phyloP scores from a whole-genome alignment of 2,113 vertebrate genomes.

The Nesoenas mayeri region DNA sequence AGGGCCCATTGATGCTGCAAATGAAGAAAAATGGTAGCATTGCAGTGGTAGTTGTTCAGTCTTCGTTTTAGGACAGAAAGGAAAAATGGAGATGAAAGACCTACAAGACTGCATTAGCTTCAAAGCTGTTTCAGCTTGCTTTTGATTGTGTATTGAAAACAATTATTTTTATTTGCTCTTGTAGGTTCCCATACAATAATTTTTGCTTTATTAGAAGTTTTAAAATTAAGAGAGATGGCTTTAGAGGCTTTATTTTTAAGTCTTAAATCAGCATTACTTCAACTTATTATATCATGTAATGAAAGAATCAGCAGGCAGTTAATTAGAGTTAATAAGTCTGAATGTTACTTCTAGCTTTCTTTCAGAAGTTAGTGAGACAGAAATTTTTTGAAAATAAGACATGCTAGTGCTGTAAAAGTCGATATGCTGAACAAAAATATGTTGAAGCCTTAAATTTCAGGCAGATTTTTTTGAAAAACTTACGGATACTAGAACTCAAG shows the following conservation, averaged over 20 bases:
- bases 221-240: background rate
- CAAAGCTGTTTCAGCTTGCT: background rate
- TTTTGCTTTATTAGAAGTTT: background rate
- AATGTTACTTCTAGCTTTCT: background rate
- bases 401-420: background rate
- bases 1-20: background rate
- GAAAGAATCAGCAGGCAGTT: background rate
- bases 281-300: too few relatives aligned
- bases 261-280: background rate
- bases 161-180: background rate
- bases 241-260: background rate
- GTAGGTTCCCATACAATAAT: background rate
- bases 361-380: background rate
- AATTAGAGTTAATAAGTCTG: background rate
- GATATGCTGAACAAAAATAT: background rate
- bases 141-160: background rate
- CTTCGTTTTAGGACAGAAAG: background rate
- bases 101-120: background rate
- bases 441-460: background rate
- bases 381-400: background rate
- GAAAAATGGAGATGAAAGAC: background rate
- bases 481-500: background rate
- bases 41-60: background rate
- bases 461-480: background rate
- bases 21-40: background rate